Percentiles rank a stretch among this genome's conserved stretches.
These are phyloP conservation scores for Pampus argenteus DNA, from an alignment of 2,797 vertebrate species.

Conservation along the genomic window DNA sequence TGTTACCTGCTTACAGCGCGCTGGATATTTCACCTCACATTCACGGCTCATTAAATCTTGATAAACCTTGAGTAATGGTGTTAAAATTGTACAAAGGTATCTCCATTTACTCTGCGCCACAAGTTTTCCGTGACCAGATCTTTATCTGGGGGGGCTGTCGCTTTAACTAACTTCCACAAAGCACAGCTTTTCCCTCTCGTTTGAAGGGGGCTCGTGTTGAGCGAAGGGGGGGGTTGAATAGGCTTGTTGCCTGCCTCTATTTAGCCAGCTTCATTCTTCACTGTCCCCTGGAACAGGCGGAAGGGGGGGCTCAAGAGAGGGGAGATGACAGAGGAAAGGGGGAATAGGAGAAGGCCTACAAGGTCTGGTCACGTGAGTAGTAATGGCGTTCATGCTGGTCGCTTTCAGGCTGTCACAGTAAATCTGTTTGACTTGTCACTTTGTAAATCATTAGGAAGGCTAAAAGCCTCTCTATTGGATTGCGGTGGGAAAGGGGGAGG, in stretches of 20 bases:
- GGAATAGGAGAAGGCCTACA: constrained; percentile 53
- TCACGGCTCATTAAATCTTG: constrained; percentile 70
- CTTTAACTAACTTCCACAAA: constrained; percentile 82
- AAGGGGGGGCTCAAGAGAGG: constrained; percentile 9
- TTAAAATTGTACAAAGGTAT: constrained; percentile 73
- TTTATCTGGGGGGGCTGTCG: constrained; percentile 73
- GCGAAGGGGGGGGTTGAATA: constrained; percentile 69
- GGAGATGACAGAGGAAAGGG: constrained; percentile 36
- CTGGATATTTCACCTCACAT: constrained; percentile 50
- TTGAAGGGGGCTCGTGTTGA: constrained; percentile 78
- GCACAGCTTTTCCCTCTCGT: constrained; percentile 72
- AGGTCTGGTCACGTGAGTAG: constrained; percentile 78
- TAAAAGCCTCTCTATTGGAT: constrained; percentile 94
- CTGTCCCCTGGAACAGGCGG: constrained; percentile 59
- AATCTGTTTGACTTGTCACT: constrained; percentile 96
- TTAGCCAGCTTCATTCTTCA: constrained; percentile 75
- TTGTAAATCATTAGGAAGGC: constrained; percentile 95
- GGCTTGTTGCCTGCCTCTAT: constrained; percentile 72
- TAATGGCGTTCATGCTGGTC: constrained; percentile 89
- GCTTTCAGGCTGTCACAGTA: constrained; percentile 90
- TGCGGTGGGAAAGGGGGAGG: constrained; percentile 78
- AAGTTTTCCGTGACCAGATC: constrained; percentile 75
- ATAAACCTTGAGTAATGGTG: constrained; percentile 69
- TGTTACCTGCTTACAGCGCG: constrained; percentile 49
- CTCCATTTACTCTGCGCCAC: constrained; percentile 60